Conservation (phyloP, 2,113 vertebrate genomes). For the Lethenteron reissneri region DNA sequence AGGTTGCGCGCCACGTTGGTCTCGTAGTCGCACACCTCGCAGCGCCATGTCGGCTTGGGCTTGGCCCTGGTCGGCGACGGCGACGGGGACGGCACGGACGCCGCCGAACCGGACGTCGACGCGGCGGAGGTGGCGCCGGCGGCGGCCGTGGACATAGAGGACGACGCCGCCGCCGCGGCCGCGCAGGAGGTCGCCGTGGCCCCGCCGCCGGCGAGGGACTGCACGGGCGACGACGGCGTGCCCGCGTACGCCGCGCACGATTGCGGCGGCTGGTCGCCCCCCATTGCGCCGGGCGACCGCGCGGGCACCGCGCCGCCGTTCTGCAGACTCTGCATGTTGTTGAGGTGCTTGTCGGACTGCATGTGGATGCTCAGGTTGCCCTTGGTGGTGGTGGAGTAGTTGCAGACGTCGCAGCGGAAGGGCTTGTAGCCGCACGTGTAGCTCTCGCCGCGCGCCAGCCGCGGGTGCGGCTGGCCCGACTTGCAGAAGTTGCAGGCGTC, state of each 20-base stretch:
- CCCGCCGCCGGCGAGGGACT: conserved; percentile 45
- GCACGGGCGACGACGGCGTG: conserved; percentile 64
- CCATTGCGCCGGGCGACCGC: background rate
- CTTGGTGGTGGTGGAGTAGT: conserved; percentile 99
- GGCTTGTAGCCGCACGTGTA: conserved; percentile 98
- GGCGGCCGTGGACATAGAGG: conserved; percentile 23
- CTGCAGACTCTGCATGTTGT: conserved; percentile 99
- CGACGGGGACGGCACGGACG: no score
- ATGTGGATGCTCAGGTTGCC: conserved; percentile 99
- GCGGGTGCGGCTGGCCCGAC: conserved; percentile 80
- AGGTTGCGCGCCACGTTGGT: conserved; percentile 94
- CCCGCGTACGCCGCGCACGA: conserved; percentile 19
- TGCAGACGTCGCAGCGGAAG: conserved; percentile 97
- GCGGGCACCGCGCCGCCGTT: conserved; percentile 32
- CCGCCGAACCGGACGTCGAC: background rate
- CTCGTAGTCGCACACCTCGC: conserved; percentile 95
- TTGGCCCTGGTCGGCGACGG: conserved; percentile 95
- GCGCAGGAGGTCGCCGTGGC: conserved; percentile 30
- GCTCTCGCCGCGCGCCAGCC: conserved; percentile 86
- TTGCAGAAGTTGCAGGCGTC: conserved; percentile 77
- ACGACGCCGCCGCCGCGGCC: conserved; percentile 19
- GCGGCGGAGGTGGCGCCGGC: conserved; percentile 54
- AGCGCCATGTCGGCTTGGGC: conserved; percentile 92
- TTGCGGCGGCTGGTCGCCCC: no score
- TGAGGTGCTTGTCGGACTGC: conserved; percentile 98